Evolutionary conservation across 2,113 vertebrate species (phyloP).

Genomic region (Gymnorhina tibicen): DNA sequence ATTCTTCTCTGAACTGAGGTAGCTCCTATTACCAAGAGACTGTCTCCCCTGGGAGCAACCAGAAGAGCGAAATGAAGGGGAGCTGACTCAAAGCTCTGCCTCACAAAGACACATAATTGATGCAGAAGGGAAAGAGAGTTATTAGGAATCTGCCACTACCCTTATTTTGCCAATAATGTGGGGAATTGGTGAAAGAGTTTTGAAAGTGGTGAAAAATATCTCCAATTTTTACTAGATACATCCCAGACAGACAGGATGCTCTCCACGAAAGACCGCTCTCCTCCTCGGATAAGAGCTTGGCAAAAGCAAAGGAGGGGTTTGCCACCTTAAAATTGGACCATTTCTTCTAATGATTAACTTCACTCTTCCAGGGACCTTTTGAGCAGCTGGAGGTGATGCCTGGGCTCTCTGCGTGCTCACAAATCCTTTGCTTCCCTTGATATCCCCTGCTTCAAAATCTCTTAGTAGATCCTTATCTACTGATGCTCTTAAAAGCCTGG

Average conservation of each 20-base stretch:
- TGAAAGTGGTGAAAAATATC: not conserved
- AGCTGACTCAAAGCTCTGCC: constrained; percentile 34
- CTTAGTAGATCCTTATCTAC: not conserved
- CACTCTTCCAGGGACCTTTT: not conserved
- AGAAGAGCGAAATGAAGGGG: constrained; percentile 15
- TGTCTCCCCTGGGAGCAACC: constrained; percentile 3
- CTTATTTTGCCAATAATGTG: not conserved
- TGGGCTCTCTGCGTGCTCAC: fast-evolving
- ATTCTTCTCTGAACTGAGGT: constrained; percentile 38
- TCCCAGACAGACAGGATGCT: not conserved
- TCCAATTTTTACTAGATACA: not conserved
- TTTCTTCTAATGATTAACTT: not conserved
- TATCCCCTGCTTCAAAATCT: not conserved
- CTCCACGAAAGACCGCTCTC: not conserved
- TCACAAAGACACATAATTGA: not conserved
- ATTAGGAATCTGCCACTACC: not conserved
- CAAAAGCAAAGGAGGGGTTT: not conserved
- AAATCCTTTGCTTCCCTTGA: not conserved
- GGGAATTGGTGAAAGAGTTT: not conserved
- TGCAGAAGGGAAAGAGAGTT: not conserved
- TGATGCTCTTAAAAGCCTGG: not conserved
- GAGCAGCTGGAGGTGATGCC: not conserved
- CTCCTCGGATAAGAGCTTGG: not conserved
- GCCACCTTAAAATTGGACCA: not conserved
- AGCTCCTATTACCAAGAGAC: constrained; percentile 51